Base-by-base conservation (phyloP, 2,113 vertebrate genomes). In the Zingel zingel region DNA sequence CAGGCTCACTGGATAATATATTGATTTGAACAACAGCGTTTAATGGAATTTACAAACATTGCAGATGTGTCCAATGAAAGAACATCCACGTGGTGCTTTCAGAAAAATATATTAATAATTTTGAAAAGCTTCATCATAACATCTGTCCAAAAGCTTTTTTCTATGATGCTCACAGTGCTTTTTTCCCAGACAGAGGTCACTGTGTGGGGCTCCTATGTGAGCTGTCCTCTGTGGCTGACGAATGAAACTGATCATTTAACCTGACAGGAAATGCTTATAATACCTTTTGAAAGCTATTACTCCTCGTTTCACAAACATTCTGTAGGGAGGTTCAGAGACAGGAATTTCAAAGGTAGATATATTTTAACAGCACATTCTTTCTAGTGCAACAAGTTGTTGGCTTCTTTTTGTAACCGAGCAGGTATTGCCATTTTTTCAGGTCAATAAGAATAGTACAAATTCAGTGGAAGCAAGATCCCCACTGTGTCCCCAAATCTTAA, bases 241-340 rank as follows among this genome's bases (percentile, higher is more conserved):
- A 61, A 90, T 85, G 79, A 86, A 76, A 84, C 47, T 11, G n/a
- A 87, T 75, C 81, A 82, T 86, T 47, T 73, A 86, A 75, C 67
- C 64, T 86, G 87, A 82, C 78, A 80, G 81, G 36, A 88, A 82
- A 30, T 61, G 33, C 72, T 86, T 88, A 84, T 78, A 50, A 85
- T 84, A 90, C 79, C 33, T 61, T 48, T 1, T 74, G 57, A 82
- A 72, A 57, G 30, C 7, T 51, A 21, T 51, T 48, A 63, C 47
- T 84, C 33, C 21, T 39, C 5, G 9, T 66, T 63, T 54, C 58
- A 72, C 62, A 72, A 57, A 39, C 47, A 79, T 47, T 51, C 62
- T 67, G 39, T 51, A 14, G 51, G 58, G 39, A 33, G 3, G 23
- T 61, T 63, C 27, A 33, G 8, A 43, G 54, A 39, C 13, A 53